Conservation (phyloP, 2,888 invertebrate genomes). For the Drosophila bunnanda region DNA sequence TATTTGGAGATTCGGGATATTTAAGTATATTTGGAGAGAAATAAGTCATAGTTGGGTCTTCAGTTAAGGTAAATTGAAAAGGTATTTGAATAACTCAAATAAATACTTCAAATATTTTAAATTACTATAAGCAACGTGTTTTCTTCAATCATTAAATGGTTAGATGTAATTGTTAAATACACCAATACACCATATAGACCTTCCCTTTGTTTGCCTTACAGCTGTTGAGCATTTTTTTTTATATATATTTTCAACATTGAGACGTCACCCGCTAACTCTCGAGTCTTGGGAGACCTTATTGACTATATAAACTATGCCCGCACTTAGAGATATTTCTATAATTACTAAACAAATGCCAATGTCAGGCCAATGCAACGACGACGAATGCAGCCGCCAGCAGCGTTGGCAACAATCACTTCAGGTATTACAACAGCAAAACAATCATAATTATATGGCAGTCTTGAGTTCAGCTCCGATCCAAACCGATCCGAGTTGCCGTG, state of each 20-base stretch:
- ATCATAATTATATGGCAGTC: constrained; percentile 67
- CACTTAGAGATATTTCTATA: constrained; percentile 64
- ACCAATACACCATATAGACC: constrained; percentile 15
- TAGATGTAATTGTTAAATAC: not conserved
- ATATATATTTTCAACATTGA: constrained; percentile 60
- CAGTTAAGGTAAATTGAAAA: not conserved
- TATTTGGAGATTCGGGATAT: not conserved
- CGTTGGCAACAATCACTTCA: constrained; percentile 36
- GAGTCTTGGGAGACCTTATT: constrained; percentile 52
- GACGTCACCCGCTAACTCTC: constrained; percentile 58
- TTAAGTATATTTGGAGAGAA: not conserved
- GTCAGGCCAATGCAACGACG: constrained; percentile 55
- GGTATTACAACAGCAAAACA: constrained; percentile 58
- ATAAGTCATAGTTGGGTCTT: not conserved
- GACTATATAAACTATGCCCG: constrained; percentile 59
- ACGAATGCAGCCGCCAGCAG: constrained; percentile 7
- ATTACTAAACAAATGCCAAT: constrained; percentile 73
- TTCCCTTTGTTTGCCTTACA: constrained; percentile 35
- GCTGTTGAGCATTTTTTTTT: constrained; percentile 13
- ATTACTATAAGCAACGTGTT: no score
- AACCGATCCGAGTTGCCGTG: not conserved
- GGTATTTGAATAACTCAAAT: not conserved
- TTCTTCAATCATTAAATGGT: not conserved
- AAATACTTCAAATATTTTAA: not conserved
- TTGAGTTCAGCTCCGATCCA: constrained; percentile 27